Base-by-base conservation (phyloP, 92 coral and sea anemone species). In the Paragorgia papillata region DNA sequence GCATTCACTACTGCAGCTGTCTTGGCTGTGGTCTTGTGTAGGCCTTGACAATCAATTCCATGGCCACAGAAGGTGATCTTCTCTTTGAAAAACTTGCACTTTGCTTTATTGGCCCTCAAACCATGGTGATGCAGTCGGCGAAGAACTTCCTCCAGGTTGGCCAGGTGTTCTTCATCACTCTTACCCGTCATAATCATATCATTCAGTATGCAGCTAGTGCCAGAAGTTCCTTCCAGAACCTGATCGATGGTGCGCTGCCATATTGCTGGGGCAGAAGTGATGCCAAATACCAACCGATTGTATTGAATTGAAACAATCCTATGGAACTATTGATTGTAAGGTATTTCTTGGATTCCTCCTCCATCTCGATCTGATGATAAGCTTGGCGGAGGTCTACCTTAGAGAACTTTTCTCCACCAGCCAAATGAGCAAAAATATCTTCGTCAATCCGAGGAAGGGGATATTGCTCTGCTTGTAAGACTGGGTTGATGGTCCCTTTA, bases 221-320 rank as follows among this genome's bases (percentile, higher is more conserved):
- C 86, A 22, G 62, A 76, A 0, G 77, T 24, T 25, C 86, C 90
- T 67, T 69, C 66, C 37, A 84, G 64, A 44, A 84, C 68, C 77
- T 84, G 92, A 51, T 84, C 88, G 27, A 75, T 88, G 7, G 84
- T 57, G 8, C 83, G 85, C 59, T 81, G 92, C 88, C 86, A 80
- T 34, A 80, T 84, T 2, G 88, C 91, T 66, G 76, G 85, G 76
- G 76, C 78, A 33, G 85, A 80, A 9, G 84, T 84, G 33, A 84
- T 59, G 7, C 91, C 83, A 32, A 80, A 84, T 44, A 88, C 91
- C 19, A 84, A 69, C 25, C 85, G 76, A 48, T 87, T 83, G 53
- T 88, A 85, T 50, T 66, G 60, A 39, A 83, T 44, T 62, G 73
- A 53, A 63, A 88, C 3, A 81, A 82, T 0, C 89, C 92, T 69